A percentile compares a stretch with the other conserved stretches of the same genome.
Conservation (phyloP, 2,797 vertebrate species). For the Sebastiscus tertius region DNA sequence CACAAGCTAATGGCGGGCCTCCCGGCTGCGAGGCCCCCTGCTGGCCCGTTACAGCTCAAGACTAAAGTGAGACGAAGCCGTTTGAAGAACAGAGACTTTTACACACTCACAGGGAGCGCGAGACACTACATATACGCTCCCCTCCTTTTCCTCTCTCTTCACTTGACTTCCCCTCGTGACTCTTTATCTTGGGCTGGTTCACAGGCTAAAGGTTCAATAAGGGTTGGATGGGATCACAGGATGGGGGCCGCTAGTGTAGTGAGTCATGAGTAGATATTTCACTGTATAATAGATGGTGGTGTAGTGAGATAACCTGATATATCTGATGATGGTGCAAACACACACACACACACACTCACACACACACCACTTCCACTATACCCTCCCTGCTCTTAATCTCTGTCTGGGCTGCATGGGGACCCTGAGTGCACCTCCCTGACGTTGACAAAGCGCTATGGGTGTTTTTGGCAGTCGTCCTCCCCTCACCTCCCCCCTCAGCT, state of each 20-base stretch:
- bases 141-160: slow-evolving; percentile 25
- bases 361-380: slow-evolving; percentile 36
- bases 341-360: slow-evolving; percentile 7
- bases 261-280: slow-evolving; percentile 65
- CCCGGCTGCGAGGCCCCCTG: slow-evolving; percentile 64
- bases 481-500: slow-evolving; percentile 54
- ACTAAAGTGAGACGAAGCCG: slow-evolving; percentile 50
- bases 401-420: slow-evolving; percentile 72
- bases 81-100: slow-evolving; percentile 63
- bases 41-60: slow-evolving; percentile 47
- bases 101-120: slow-evolving; percentile 27
- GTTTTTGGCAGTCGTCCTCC: slow-evolving; percentile 71
- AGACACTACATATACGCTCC: slow-evolving; percentile 36
- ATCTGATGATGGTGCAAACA: slow-evolving; percentile 59
- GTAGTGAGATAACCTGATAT: slow-evolving; percentile 72
- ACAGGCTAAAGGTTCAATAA: slow-evolving; percentile 54
- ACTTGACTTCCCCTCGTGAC: slow-evolving; percentile 52
- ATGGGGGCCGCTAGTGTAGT: slow-evolving; percentile 23
- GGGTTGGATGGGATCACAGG: slow-evolving; percentile 41
- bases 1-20: slow-evolving; percentile 33
- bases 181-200: slow-evolving; percentile 58
- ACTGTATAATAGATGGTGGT: slow-evolving; percentile 61
- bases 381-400: slow-evolving; percentile 71
- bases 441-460: slow-evolving; percentile 77
- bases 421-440: slow-evolving; percentile 73